These are phyloP conservation scores for Agonopterix heracliana DNA, from an alignment of 2,888 invertebrate species.

Conservation along the genomic window DNA sequence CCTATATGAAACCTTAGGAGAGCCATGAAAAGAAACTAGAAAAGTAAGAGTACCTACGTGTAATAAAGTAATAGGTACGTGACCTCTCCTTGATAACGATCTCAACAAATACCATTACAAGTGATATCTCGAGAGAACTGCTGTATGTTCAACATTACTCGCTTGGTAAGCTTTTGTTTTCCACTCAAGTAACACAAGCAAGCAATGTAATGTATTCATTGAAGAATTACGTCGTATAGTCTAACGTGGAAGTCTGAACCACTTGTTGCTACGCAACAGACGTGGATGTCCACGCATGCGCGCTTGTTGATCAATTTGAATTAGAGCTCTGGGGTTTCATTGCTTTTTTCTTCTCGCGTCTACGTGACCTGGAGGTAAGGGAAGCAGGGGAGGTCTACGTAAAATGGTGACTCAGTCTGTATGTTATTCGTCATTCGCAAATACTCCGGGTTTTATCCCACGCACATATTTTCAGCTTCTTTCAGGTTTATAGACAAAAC, in stretches of 20 bases:
- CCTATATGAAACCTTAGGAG: neutral
- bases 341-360: neutral
- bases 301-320: neutral
- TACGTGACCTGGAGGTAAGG: too few relatives aligned
- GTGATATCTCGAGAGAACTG: neutral
- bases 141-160: neutral
- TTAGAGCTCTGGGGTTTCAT: neutral
- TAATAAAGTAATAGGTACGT: neutral
- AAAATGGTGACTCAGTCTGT: too few relatives aligned
- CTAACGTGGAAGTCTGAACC: slow-evolving; percentile 8
- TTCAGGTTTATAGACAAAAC: too few relatives aligned
- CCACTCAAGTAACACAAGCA: neutral
- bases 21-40: neutral
- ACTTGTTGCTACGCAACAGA: slow-evolving; percentile 22
- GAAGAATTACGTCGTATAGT: slow-evolving; percentile 2
- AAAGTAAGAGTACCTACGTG: slow-evolving; percentile 1
- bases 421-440: too few relatives aligned
- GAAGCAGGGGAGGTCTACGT: too few relatives aligned
- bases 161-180: neutral
- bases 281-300: slow-evolving; percentile 16
- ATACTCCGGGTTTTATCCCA: too few relatives aligned
- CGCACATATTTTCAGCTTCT: too few relatives aligned
- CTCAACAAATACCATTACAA: neutral
- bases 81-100: slow-evolving; percentile 5
- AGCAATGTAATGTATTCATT: slow-evolving; percentile 14